phyloP scores from a whole-genome alignment of 2,888 invertebrate species.

The Drosophila leonis region DNA sequence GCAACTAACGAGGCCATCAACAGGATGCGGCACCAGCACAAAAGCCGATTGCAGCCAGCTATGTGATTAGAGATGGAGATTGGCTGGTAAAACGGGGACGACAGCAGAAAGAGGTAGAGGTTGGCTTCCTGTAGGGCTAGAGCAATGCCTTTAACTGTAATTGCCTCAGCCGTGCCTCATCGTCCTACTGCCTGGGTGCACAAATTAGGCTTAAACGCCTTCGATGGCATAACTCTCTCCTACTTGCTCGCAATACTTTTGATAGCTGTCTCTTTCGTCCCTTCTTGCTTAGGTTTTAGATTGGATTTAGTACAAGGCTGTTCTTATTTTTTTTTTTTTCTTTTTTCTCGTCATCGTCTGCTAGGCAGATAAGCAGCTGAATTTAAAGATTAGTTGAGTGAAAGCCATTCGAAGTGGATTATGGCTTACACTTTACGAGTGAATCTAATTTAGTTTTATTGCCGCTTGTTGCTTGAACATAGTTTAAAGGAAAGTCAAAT shows the following conservation, averaged over 20 bases:
- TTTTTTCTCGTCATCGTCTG: conserved; percentile 4
- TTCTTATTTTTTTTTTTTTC: background rate
- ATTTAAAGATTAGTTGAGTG: conserved; percentile 30
- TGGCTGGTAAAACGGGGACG: conserved; percentile 10
- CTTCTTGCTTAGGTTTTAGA: conserved; percentile 14
- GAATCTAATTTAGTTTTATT: conserved; percentile 10
- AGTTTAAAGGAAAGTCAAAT: background rate
- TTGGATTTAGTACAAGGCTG: conserved; percentile 12
- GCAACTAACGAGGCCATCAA: conserved; percentile 79
- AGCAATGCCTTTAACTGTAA: conserved; percentile 73
- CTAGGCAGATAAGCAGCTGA: conserved; percentile 32
- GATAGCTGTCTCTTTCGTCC: background rate
- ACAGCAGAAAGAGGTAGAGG: background rate
- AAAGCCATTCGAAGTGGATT: conserved; percentile 25
- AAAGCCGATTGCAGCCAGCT: conserved; percentile 78
- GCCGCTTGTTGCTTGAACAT: conserved; percentile 1
- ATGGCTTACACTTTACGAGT: background rate
- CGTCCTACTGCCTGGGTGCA: conserved; percentile 22
- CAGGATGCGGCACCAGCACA: conserved; percentile 71
- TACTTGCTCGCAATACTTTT: background rate
- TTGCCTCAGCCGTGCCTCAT: conserved; percentile 53
- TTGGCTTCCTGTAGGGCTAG: conserved; percentile 4
- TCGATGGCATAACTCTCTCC: conserved; percentile 15
- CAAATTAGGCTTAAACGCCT: conserved; percentile 75
- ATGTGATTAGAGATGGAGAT: conserved; percentile 65